These are phyloP conservation scores for Eira barbara DNA, from an alignment of 2,113 vertebrate species.

Conservation along the genomic window DNA sequence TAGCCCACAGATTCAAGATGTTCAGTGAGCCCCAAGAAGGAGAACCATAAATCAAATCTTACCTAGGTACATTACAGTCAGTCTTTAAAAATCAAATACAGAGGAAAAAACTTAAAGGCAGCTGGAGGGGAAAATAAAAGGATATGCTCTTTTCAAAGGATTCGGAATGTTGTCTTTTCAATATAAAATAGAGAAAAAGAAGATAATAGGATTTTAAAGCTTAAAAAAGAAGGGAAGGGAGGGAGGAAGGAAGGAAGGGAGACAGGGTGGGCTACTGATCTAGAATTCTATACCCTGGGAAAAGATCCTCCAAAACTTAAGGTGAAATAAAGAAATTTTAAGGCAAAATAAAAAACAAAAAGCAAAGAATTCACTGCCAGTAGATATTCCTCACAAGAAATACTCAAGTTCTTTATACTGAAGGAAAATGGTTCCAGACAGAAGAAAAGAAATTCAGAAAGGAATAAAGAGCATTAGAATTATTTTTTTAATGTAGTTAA, in stretches of 20 bases:
- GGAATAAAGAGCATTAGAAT: not conserved
- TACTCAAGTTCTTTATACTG: not conserved
- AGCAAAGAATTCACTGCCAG: not conserved
- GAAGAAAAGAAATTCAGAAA: not conserved
- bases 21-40: not conserved
- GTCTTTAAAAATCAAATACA: not conserved
- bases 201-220: not conserved
- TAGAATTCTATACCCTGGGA: not conserved
- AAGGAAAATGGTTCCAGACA: not conserved
- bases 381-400: not conserved
- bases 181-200: not conserved
- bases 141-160: not conserved
- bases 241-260: not conserved
- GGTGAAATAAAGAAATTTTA: not conserved
- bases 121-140: not conserved
- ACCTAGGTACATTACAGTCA: not conserved
- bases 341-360: not conserved
- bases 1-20: not conserved
- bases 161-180: not conserved
- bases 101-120: not conserved
- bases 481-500: not conserved
- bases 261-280: not conserved
- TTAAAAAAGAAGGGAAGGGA: not conserved
- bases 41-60: not conserved
- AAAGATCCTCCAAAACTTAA: not conserved